Base-by-base conservation (phyloP, 2,888 invertebrate species). In the Eristalinus sepulchralis region DNA sequence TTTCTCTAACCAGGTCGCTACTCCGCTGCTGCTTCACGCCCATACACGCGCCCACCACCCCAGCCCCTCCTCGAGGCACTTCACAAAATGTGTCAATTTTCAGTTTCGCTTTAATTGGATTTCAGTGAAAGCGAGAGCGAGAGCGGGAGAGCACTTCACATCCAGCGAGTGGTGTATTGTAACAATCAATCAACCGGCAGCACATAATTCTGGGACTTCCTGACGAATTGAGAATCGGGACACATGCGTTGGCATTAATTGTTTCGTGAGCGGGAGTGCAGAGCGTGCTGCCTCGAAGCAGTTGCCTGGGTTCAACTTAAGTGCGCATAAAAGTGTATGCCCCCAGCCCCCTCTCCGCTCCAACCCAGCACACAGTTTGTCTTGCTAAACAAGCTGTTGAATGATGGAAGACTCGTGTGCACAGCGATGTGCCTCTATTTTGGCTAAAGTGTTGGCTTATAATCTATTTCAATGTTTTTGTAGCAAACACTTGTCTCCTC, bases 391-490 rank as follows among this genome's bases (percentile, higher is more conserved):
- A 84, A 76, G 84, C 84, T 80, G 84, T 80, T 76, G 80, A 84
- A 57, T 84, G 84, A 84, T 84, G 80, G 84, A 84, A 76, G 55
- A 71, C 62, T 53, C 47, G 22, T 59, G 57, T 64, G 33, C 63
- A 64, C 70, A 60, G 22, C 24, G 67, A n/a, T 75, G 39, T 57
- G 72, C 66, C 67, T 33, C 75, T 70, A 83, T 75, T 83, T 79
- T 64, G 53, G 70, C 70, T 39, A 66, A 80, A 80, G 36, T 57
- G 72, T 80, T 80, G 80, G 33, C 20, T 71, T 47, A 57, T 70
- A 73, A 80, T 84, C 79, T 70, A 76, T 80, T 84, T 67, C 53
- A 80, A 80, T 80, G 76, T 80, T 84, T 84, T 75, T 55, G 62
- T 55, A 71, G 70, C 70, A 83, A 79, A 80, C 53, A 73, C 67